These are phyloP conservation scores for Sorex maritimensis DNA, from an alignment of 2,797 vertebrate genomes.

Conservation along the genomic window DNA sequence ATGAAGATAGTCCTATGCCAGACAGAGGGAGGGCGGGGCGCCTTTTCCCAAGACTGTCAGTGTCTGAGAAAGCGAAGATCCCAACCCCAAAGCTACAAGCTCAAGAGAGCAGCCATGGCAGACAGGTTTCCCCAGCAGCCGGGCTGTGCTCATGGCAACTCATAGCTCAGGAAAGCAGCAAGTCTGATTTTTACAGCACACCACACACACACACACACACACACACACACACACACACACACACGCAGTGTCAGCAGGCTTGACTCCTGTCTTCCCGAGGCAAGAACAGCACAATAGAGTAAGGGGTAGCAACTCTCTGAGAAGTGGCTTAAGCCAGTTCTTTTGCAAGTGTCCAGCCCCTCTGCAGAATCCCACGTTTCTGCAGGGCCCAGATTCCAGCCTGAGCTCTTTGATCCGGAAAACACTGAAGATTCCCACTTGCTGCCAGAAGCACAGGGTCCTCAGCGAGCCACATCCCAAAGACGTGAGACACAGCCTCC, in stretches of 20 bases:
- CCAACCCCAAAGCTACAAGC: slow-evolving; percentile 20
- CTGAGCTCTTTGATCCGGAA: neutral
- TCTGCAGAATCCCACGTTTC: neutral
- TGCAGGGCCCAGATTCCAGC: neutral
- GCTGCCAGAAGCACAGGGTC: slow-evolving; percentile 4
- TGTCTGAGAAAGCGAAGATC: slow-evolving; percentile 45
- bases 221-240: neutral
- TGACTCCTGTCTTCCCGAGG: neutral
- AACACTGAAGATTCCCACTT: neutral
- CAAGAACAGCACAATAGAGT: neutral
- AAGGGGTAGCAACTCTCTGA: neutral
- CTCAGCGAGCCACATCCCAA: neutral
- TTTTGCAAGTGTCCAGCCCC: neutral
- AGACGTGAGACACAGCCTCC: neutral
- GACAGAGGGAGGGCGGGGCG: neutral
- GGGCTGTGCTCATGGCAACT: neutral
- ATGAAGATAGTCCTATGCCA: neutral
- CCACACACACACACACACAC: accelerated
- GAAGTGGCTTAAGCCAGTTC: neutral
- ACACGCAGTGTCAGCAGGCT: neutral
- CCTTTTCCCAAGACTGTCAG: slow-evolving; percentile 29
- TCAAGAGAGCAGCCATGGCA: neutral
- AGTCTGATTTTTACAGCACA: slow-evolving; percentile 18
- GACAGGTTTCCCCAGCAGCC: neutral
- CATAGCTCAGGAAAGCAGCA: neutral